Percentiles rank a stretch among this genome's conserved stretches.
Evolutionary conservation across 2,888 invertebrate genomes (phyloP).

Genomic region (Pheosia tremula): DNA sequence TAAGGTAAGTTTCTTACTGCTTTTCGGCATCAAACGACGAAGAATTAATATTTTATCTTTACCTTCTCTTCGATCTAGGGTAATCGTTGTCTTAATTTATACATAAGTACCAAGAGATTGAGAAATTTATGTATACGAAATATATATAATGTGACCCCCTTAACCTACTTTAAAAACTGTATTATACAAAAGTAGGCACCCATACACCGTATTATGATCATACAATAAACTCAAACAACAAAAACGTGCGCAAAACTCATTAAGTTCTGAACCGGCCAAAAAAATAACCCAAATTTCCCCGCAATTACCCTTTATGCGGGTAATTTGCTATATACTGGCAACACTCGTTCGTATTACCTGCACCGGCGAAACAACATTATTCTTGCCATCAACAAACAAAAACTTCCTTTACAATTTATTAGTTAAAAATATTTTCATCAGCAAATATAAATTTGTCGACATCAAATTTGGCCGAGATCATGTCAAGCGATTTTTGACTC

Average conservation of each 20-base stretch:
- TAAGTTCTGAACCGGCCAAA: conserved; percentile 65
- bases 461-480: conserved; percentile 37
- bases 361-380: conserved; percentile 34
- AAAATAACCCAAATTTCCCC: conserved; percentile 62
- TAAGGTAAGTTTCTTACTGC: too few species aligned
- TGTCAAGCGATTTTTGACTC: conserved; percentile 40
- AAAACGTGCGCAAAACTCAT: conserved; percentile 46
- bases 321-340: conserved; percentile 76
- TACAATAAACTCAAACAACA: conserved; percentile 35
- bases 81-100: too few species aligned
- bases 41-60: too few species aligned
- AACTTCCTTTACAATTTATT: conserved; percentile 16
- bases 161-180: conserved; percentile 1
- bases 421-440: conserved; percentile 30
- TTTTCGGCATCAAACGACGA: too few species aligned
- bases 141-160: neutral
- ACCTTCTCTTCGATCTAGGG: too few species aligned
- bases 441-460: conserved; percentile 32
- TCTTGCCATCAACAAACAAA: conserved; percentile 20
- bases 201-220: conserved; percentile 35
- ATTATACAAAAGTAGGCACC: conserved; percentile 5
- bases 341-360: conserved; percentile 66
- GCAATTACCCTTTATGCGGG: conserved; percentile 74
- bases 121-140: too few species aligned
- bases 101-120: too few species aligned